phyloP scores from a whole-genome alignment of 2,888 invertebrate genomes.

The Noctuana brunneofusca region DNA sequence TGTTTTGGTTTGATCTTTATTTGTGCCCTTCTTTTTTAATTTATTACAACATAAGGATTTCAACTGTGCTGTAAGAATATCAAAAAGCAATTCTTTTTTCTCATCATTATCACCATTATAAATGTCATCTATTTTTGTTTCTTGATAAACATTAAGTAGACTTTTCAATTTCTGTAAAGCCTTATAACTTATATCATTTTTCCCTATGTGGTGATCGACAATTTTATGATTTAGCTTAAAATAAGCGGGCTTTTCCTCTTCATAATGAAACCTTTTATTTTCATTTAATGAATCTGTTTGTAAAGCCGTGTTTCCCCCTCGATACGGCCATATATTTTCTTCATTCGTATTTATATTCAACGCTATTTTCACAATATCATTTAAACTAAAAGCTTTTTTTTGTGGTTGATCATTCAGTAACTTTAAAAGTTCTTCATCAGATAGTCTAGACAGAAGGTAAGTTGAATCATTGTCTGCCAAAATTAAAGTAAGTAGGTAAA shows the following conservation, averaged over 20 bases:
- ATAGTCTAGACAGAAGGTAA: slow-evolving; percentile 67
- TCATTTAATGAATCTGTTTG: background rate
- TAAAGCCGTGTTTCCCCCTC: slow-evolving; percentile 13
- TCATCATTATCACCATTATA: slow-evolving; percentile 49
- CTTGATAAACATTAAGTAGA: slow-evolving; percentile 56
- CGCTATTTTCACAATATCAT: slow-evolving; percentile 58
- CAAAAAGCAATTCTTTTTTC: slow-evolving; percentile 67
- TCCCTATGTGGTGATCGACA: slow-evolving; percentile 52
- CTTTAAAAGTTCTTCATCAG: slow-evolving; percentile 65
- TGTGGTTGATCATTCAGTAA: slow-evolving; percentile 61
- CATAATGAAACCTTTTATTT: slow-evolving; percentile 42
- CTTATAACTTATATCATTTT: slow-evolving; percentile 54
- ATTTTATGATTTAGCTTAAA: slow-evolving; percentile 64
- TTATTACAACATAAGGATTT: slow-evolving; percentile 71
- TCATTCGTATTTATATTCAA: slow-evolving; percentile 33
- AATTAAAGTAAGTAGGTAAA: background rate
- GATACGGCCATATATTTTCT: slow-evolving; percentile 18
- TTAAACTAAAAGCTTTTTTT: slow-evolving; percentile 59
- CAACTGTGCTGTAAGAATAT: slow-evolving; percentile 67
- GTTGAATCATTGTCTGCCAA: slow-evolving; percentile 62
- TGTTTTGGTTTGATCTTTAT: slow-evolving; percentile 42
- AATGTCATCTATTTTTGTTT: slow-evolving; percentile 44
- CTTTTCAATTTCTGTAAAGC: slow-evolving; percentile 64
- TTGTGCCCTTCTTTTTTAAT: slow-evolving; percentile 41
- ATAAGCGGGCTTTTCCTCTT: slow-evolving; percentile 47